These are phyloP conservation scores for Microcebus ravelobensis DNA, from an alignment of 2,113 vertebrate species.

Conservation along the genomic window DNA sequence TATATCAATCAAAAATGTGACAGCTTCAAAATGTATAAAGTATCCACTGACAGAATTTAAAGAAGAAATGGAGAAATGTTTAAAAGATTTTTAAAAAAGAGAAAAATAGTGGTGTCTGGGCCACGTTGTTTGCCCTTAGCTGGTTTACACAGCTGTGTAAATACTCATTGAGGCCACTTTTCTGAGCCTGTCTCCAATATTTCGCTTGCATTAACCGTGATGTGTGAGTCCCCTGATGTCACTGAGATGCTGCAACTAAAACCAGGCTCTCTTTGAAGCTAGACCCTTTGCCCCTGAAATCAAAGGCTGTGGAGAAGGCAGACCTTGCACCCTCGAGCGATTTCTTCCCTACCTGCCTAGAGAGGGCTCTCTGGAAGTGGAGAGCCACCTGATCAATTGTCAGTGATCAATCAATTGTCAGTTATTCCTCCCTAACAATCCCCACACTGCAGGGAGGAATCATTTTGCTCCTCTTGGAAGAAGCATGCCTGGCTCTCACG, in stretches of 20 bases:
- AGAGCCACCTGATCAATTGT: not conserved
- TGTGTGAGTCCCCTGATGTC: not conserved
- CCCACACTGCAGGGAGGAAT: constrained; percentile 75
- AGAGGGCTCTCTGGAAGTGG: not conserved
- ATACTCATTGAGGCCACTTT: not conserved
- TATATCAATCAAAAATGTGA: not conserved
- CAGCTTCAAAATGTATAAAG: not conserved
- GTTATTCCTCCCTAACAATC: constrained; percentile 44
- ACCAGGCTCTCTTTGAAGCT: not conserved
- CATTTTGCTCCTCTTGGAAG: constrained; percentile 58
- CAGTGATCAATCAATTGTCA: too few relatives aligned
- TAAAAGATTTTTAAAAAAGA: not conserved
- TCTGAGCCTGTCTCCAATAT: not conserved
- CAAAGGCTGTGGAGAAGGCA: accelerated
- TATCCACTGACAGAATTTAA: not conserved
- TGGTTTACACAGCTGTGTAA: not conserved
- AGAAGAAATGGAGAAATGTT: not conserved
- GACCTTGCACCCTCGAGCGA: constrained; percentile 6
- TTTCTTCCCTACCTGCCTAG: not conserved
- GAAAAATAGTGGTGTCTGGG: not conserved
- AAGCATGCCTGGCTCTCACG: constrained; percentile 58
- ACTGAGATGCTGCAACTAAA: not conserved
- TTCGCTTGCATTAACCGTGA: not conserved
- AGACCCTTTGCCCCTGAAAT: constrained; percentile 27
- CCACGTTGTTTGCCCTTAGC: not conserved